These are phyloP conservation scores for Eidolon dupreanum DNA, from an alignment of 2,797 vertebrate genomes.

Conservation along the genomic window DNA sequence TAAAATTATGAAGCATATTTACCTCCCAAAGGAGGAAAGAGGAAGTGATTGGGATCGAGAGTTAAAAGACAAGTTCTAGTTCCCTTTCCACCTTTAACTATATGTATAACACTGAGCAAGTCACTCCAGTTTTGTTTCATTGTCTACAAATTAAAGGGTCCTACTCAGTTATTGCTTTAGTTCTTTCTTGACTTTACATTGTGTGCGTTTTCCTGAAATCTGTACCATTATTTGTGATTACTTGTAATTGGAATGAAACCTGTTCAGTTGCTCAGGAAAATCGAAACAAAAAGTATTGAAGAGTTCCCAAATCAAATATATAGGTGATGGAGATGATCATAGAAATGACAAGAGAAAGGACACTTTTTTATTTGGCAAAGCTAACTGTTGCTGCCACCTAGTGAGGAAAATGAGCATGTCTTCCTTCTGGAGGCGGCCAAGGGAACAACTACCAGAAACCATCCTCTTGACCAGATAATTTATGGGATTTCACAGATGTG, in stretches of 20 bases:
- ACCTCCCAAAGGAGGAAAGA: neutral
- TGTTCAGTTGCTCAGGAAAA: constrained; percentile 13
- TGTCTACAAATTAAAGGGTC: neutral
- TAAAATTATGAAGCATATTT: neutral
- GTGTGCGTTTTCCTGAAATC: neutral
- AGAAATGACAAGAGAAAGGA: neutral
- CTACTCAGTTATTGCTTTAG: neutral
- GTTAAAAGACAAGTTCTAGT: neutral
- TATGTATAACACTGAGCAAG: neutral
- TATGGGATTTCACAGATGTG: neutral
- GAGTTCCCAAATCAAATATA: neutral
- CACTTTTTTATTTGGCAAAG: neutral
- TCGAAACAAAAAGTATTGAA: neutral
- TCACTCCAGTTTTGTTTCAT: neutral
- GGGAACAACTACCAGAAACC: neutral
- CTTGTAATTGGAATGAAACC: neutral
- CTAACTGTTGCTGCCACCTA: constrained; percentile 75
- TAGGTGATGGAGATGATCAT: neutral
- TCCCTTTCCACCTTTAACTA: neutral
- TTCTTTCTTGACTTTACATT: neutral
- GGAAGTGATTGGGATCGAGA: neutral
- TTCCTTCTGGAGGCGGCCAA: neutral
- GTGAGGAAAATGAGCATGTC: constrained; percentile 43
- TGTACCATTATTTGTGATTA: neutral
- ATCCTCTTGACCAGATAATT: neutral